A percentile compares a stretch with the other conserved stretches of the same genome.
These are phyloP conservation scores for Frankliniella intonsa DNA, from an alignment of 2,888 invertebrate genomes.

Conservation along the genomic window DNA sequence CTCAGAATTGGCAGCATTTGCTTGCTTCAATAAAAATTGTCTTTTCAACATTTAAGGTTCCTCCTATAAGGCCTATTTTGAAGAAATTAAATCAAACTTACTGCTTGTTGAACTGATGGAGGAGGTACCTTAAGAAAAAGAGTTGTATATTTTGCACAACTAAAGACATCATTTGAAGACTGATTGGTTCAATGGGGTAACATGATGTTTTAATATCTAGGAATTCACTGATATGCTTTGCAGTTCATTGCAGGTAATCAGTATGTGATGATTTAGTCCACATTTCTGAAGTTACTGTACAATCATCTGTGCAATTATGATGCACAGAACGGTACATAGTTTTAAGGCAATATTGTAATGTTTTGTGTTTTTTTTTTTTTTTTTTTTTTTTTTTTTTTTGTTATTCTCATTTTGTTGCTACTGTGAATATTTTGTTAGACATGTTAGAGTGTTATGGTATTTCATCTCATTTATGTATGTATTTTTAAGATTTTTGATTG, in stretches of 20 bases:
- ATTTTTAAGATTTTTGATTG: neutral
- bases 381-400: neutral
- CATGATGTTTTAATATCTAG: conserved; percentile 1
- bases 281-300: conserved; percentile 1
- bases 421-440: neutral
- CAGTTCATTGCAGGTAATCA: neutral
- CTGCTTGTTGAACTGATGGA: too few species aligned
- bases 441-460: neutral
- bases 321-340: neutral
- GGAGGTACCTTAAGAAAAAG: neutral
- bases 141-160: conserved; percentile 17
- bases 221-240: conserved; percentile 20
- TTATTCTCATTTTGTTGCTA: neutral
- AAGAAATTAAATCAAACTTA: too few species aligned
- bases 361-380: neutral
- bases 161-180: conserved; percentile 17
- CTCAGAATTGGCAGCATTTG: neutral
- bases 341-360: neutral
- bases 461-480: neutral
- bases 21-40: too few species aligned
- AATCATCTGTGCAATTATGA: neutral
- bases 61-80: too few species aligned
- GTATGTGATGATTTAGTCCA: conserved; percentile 11
- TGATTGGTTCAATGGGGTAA: conserved; percentile 22
- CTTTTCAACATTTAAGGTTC: too few species aligned